phyloP scores from a whole-genome alignment of 2,113 vertebrate species.

The Balaenoptera acutorostrata region DNA sequence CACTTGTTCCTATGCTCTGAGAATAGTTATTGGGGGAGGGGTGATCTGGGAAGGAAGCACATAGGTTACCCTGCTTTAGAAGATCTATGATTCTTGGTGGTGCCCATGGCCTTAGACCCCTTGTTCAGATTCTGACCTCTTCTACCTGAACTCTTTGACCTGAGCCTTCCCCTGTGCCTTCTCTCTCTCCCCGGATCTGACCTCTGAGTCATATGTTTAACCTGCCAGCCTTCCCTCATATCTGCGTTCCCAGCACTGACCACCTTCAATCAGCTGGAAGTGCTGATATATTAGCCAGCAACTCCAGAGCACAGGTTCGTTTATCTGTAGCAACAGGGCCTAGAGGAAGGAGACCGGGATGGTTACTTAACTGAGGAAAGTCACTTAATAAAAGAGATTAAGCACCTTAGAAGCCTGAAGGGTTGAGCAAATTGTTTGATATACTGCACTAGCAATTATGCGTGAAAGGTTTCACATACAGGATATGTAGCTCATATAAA shows the following conservation, averaged over 20 bases:
- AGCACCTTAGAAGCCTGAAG: slow-evolving; percentile 30
- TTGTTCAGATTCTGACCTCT: not conserved
- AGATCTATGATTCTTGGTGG: not conserved
- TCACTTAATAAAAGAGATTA: slow-evolving; percentile 66
- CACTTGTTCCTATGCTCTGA: not conserved
- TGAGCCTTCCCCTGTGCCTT: not conserved
- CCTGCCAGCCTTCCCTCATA: not conserved
- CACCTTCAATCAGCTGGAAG: not conserved
- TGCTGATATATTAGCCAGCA: not conserved
- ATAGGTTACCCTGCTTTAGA: not conserved
- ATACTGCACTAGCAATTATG: not conserved
- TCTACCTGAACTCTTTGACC: not conserved
- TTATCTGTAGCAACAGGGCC: slow-evolving; percentile 38
- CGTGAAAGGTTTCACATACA: not conserved
- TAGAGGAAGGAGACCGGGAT: slow-evolving; percentile 31
- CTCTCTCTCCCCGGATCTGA: not conserved
- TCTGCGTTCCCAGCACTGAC: not conserved
- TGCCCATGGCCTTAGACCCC: not conserved
- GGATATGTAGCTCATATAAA: not conserved
- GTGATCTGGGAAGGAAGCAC: not conserved
- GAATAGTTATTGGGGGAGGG: not conserved
- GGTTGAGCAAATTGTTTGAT: slow-evolving; percentile 43
- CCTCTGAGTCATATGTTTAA: not conserved
- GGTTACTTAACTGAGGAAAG: slow-evolving; percentile 36
- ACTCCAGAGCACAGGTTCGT: not conserved